These are phyloP conservation scores for Oxyura jamaicensis DNA, from an alignment of 2,113 vertebrate species.

Conservation along the genomic window DNA sequence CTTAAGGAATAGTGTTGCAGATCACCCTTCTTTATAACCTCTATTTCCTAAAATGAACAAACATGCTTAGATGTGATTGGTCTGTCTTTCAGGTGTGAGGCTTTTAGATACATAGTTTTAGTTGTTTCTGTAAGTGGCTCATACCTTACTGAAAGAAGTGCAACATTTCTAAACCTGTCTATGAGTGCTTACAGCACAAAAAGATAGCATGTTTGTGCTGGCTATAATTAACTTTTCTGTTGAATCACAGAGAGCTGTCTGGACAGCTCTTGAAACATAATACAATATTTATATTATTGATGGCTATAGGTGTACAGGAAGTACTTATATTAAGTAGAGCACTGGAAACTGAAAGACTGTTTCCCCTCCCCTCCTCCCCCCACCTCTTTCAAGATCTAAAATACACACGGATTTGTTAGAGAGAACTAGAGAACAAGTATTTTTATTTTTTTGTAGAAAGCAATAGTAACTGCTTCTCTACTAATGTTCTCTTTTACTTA, in stretches of 20 bases:
- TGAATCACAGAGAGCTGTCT: background rate
- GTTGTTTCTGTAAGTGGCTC: conserved; percentile 65
- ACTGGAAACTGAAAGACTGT: background rate
- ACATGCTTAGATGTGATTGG: conserved; percentile 39
- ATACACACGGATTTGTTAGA: background rate
- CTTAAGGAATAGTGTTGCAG: conserved; percentile 58
- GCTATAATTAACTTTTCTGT: conserved; percentile 30
- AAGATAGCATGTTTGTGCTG: background rate
- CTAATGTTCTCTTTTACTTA: background rate
- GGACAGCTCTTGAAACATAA: background rate
- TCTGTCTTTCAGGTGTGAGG: conserved; percentile 59
- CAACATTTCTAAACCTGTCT: conserved; percentile 12
- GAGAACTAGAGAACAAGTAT: background rate
- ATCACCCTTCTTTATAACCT: conserved; percentile 64
- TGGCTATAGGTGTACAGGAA: background rate
- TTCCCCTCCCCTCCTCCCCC: background rate
- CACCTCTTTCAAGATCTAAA: background rate
- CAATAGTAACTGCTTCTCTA: background rate
- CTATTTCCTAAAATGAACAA: conserved; percentile 56
- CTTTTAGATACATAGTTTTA: conserved; percentile 59
- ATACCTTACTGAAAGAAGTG: conserved; percentile 65
- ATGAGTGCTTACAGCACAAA: conserved; percentile 46
- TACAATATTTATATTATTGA: background rate
- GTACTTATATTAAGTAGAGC: background rate
- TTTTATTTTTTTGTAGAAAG: background rate